Evolutionary conservation across 2,888 invertebrate species (phyloP).

Genomic region (Pharmacophagus antenor): DNA sequence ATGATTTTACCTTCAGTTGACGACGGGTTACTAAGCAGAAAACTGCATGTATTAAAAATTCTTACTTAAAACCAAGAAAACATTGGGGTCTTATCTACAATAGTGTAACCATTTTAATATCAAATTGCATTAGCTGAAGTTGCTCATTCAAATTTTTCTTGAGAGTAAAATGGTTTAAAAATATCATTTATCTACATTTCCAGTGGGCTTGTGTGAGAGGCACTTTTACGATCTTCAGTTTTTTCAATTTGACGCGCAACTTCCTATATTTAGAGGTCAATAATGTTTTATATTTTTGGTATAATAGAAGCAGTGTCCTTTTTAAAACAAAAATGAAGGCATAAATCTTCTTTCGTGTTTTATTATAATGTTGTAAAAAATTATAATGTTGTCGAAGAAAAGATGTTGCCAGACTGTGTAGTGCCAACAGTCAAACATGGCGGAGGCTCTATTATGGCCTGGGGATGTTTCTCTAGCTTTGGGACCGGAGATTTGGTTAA

Average conservation of each 20-base stretch:
- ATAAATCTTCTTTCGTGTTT: constrained; percentile 44
- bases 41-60: constrained; percentile 10
- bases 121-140: too few species aligned
- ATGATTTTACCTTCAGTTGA: constrained; percentile 53
- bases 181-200: constrained; percentile 16
- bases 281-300: constrained; percentile 13
- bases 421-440: too few species aligned
- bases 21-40: constrained; percentile 41
- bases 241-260: constrained; percentile 8
- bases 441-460: too few species aligned
- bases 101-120: too few species aligned
- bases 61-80: too few species aligned
- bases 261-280: constrained; percentile 13
- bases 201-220: constrained; percentile 10
- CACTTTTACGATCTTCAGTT: constrained; percentile 20
- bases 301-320: background rate
- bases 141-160: too few species aligned
- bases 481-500: too few species aligned
- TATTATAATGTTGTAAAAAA: constrained; percentile 49
- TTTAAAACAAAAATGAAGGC: constrained; percentile 26
- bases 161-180: background rate
- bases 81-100: too few species aligned
- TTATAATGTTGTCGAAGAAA: too few species aligned
- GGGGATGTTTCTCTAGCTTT: too few species aligned
- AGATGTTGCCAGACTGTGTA: too few species aligned